Evolutionary conservation across 2,888 invertebrate genomes (phyloP), one percentile per base, ranked within the genome.

Genomic region (Tenthredo livida): DNA sequence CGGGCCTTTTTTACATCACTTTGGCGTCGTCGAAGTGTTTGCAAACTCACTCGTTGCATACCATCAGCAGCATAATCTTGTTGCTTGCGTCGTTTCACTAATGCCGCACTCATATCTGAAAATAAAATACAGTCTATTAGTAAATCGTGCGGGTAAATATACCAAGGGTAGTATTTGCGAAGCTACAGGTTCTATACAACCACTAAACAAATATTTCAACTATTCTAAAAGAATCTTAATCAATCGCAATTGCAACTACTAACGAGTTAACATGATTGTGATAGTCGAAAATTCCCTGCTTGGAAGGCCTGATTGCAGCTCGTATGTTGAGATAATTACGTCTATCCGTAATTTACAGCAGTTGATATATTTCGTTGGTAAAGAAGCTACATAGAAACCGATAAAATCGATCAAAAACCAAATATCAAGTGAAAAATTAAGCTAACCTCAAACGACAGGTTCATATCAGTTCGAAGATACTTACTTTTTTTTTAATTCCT

Each of bases 1-100:
- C 65, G 65, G 29, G 65, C 65, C 21, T 65, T 25, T 15, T 65
- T 21, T 29, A 65, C 25, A 65, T 65, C 1, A 21, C 65, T 65
- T 29, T 65, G 21, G 12, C 65, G 65, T 65, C 65, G 65, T 21
- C 65, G 65, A 29, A 65, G 65, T 65, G 65, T 65, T 29, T 65
- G 65, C 65, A 65, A 29, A 65, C 65, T 65, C 25, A 65, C 25
- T 29, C 21, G 29, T 29, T 29, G 21, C 65, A 29, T 65, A 65
- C 65, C 65, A 29, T 65, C 65, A 21, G 65, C 21, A 25, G 25
- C 21, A 65, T 65, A 65, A 65, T 65, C 25, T 65, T 21, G 12
- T 12, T 65, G 5, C 29, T 29, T 65, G 29, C 65, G 65, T 65
- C 65, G 1, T 65, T 65, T 65, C 33, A 4, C 33, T 33, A 33